phyloP scores from a whole-genome alignment of 2,113 vertebrate species.

The Oreocharis arfaki region DNA sequence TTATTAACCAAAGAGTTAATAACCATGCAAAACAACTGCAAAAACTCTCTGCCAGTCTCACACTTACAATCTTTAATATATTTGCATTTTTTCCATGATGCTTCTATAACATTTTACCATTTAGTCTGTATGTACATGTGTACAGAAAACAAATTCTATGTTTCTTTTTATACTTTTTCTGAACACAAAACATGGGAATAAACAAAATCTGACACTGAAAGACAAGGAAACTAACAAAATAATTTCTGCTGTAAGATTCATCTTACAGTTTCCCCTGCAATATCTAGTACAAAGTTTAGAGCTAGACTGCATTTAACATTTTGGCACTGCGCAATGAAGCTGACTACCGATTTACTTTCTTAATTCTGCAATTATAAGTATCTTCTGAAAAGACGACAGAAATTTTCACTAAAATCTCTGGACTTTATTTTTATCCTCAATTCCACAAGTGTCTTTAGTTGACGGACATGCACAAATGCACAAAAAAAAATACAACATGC shows the following conservation, averaged over 20 bases:
- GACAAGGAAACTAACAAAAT: neutral
- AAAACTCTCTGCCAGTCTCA: neutral
- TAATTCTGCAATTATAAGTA: neutral
- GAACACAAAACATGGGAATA: neutral
- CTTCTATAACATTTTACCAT: neutral
- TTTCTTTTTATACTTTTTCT: neutral
- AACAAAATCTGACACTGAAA: neutral
- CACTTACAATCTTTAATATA: neutral
- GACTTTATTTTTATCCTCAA: neutral
- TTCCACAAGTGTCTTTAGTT: neutral
- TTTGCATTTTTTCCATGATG: neutral
- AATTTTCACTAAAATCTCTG: neutral
- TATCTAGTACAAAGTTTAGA: neutral
- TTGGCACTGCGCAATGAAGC: neutral
- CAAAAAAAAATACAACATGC: fast-evolving
- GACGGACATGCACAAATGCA: fast-evolving
- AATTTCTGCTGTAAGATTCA: neutral
- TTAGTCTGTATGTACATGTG: fast-evolving
- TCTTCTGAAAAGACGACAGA: neutral
- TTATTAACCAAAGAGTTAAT: neutral
- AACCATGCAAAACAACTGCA: neutral
- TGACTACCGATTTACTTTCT: neutral
- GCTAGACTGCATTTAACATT: neutral
- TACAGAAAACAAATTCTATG: neutral
- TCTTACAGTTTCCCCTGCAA: neutral